Evolutionary conservation across 2,888 invertebrate genomes (phyloP), one percentile per base, ranked within the genome.

Genomic region (Zelleria hepariella): DNA sequence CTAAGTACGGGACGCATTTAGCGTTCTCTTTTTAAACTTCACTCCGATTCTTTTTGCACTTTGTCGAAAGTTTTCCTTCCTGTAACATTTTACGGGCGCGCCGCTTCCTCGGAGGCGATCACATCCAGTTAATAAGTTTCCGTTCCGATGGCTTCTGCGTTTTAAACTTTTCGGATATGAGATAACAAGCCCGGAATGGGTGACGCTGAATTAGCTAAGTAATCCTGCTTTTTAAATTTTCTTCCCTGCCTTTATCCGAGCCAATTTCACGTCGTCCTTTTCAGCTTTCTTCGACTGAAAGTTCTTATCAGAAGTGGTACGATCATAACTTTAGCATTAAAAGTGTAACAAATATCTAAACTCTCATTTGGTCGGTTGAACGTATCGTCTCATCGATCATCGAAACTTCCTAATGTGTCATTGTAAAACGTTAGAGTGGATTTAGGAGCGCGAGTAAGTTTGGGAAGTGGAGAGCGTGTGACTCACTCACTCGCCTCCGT

Each of bases 121-220:
- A 78, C 87, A 84, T 87, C 86, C 80, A 87, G 87, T 87, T 88
- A 88, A 88, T 88, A 88, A 87, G 88, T 88, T 88, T 79, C 79
- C 78, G 82, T 81, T 86, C 78, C 82, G 84, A 87, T 87, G 80
- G 87, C 85, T 82, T 75, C 78, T 81, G 78, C 84, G 80, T 87
- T 87, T 86, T 86, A 85, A 88, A 88, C 86, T 88, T 88, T 87
- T 87, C 79, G 87, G 87, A 86, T 86, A 84, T 83, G 82, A 87
- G 87, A 87, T 88, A 88, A 86, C 86, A 86, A 86, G 85, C 80
- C 83, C 79, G 81, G 83, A 82, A 82, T 83, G 77, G 78, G 77
- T 80, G 82, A 80, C 79, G 77, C 79, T 80, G 81, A 86, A 85
- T 85, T 80, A 80, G 82, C 82, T 85, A 83, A 84, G 81, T 81